These are phyloP conservation scores for Zelostemma sp. DNA, from an alignment of 1,140 invertebrate genomes.

Conservation along the genomic window DNA sequence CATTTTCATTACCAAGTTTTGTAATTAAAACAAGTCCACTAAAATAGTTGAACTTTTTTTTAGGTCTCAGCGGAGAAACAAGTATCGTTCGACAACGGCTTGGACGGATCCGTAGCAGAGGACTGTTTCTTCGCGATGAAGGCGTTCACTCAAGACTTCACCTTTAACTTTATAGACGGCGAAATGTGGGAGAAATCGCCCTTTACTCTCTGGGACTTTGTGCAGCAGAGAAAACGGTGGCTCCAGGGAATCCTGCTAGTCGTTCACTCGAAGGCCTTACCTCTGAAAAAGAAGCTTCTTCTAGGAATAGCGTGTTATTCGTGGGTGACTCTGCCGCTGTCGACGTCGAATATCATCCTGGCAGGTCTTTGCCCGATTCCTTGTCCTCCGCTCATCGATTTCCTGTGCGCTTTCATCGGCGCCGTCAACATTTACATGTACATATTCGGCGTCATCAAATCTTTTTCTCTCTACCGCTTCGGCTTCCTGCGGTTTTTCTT, in stretches of 20 bases:
- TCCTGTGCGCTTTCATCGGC: slow-evolving; percentile 89
- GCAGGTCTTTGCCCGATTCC: slow-evolving; percentile 89
- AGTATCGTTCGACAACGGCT: slow-evolving; percentile 95
- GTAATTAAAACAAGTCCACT: too few relatives aligned
- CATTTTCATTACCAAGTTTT: too few relatives aligned
- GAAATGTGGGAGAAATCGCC: slow-evolving; percentile 99
- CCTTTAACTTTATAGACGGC: slow-evolving; percentile 94
- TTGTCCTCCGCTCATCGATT: slow-evolving; percentile 85
- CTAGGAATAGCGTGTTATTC: slow-evolving; percentile 93
- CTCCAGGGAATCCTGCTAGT: slow-evolving; percentile 96
- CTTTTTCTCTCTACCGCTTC: slow-evolving; percentile 90
- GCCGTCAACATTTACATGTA: slow-evolving; percentile 97
- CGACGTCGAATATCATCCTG: slow-evolving; percentile 89
- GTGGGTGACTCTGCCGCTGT: slow-evolving; percentile 95
- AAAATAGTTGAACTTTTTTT: too few relatives aligned
- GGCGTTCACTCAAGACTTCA: slow-evolving; percentile 86
- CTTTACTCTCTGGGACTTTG: slow-evolving; percentile 94
- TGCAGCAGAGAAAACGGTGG: slow-evolving; percentile 97
- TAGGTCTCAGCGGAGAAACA: slow-evolving; percentile 89
- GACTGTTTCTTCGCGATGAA: slow-evolving; percentile 98
- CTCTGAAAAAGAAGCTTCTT: slow-evolving; percentile 85
- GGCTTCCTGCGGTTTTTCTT: slow-evolving; percentile 84
- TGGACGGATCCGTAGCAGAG: slow-evolving; percentile 96
- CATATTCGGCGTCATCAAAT: slow-evolving; percentile 95
- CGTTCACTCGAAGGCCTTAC: slow-evolving; percentile 90